Base-by-base conservation (phyloP, 2,797 vertebrate genomes). In the Falco novaeseelandiae region DNA sequence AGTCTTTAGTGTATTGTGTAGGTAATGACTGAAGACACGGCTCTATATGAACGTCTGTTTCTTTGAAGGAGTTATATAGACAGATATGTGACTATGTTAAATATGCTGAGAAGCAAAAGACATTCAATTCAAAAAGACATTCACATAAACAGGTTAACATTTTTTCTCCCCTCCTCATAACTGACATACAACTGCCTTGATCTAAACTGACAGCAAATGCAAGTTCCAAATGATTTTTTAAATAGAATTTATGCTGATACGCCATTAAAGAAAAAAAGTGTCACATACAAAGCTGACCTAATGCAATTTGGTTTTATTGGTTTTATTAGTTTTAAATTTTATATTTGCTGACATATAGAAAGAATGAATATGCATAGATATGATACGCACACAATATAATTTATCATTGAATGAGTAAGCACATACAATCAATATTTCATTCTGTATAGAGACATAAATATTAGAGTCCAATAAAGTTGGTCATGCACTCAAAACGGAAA, bases 131-230 rank as follows among this genome's bases (percentile, higher is more conserved):
- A 38, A 38, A 38, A 38, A 83, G 54, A 32, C 88, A 46, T 34
- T 86, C 69, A 72, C 27, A 23, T 9, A 46, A 27, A 80, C 0
- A 2, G 20, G 65, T 80, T 69, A 86, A n/a, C 11, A 61, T 59
- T 8, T 83, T 63, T 92, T 69, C 49, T 46, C 12, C n/a, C 16
- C 14, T 20, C 26, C n/a, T 34, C 0, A 0, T 27, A 92, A 92
- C 51, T 83, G 89, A 87, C 66, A 73, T 62, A 87, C 63, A 95
- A 69, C 27, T 61, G 57, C n/a, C 58, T 81, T 66, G 38, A 82
- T 91, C 34, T 59, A 94, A 94, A 72, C 23, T 73, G 83, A 92
- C 69, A 79, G 85, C 51, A 92, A 95, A 87, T 70, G 14, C 49
- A 91, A 87, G 20, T 57, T 79, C 36, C 55, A 67, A 90, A 87